phyloP scores from a whole-genome alignment of 2,888 invertebrate species.

The Harmothoe impar region DNA sequence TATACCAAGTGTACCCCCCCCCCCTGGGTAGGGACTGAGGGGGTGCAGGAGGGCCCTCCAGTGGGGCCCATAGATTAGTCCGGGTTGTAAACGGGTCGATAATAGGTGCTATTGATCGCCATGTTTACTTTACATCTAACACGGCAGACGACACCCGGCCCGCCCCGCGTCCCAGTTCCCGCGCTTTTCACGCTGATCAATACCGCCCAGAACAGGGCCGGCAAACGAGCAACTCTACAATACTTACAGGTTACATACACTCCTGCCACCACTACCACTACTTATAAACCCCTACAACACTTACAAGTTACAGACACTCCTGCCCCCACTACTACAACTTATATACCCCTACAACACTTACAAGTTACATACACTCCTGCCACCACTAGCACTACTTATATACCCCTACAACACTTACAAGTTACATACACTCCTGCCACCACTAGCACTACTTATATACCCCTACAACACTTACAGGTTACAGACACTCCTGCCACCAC shows the following conservation, averaged over 20 bases:
- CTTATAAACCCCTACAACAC: too few relatives aligned
- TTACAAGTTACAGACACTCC: too few relatives aligned
- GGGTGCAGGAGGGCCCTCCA: not conserved
- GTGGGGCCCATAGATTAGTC: not conserved
- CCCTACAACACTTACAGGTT: not conserved
- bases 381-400: too few relatives aligned
- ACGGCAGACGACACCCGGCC: constrained; percentile 5
- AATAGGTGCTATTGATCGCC: constrained; percentile 5
- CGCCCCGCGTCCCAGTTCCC: not conserved
- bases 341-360: not conserved
- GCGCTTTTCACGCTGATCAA: constrained; percentile 23
- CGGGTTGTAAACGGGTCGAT: constrained; percentile 8
- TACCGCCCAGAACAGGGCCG: not conserved
- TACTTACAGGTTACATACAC: not conserved
- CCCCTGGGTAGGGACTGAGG: not conserved
- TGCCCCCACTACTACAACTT: too few relatives aligned
- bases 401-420: too few relatives aligned
- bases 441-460: too few relatives aligned
- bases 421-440: too few relatives aligned
- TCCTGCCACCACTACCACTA: too few relatives aligned
- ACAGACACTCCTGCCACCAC: too few relatives aligned
- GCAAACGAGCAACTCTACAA: not conserved
- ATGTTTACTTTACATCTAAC: constrained; percentile 20
- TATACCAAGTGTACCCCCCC: too few relatives aligned
- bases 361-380: too few relatives aligned